Base-by-base conservation (phyloP, 2,797 vertebrate species). In the Bovichtus diacanthus region DNA sequence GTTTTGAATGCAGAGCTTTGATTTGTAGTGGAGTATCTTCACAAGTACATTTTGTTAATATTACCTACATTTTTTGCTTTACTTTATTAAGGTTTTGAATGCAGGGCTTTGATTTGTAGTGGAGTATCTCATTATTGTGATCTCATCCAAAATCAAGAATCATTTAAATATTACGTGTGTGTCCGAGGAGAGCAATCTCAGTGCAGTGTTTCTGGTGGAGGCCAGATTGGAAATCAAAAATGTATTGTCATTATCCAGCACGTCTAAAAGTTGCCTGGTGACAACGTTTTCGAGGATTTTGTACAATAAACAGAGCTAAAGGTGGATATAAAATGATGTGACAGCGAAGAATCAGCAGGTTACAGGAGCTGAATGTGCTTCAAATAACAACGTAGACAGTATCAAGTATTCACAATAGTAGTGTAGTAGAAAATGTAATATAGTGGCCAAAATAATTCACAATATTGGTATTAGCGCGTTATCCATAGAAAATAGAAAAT, bases 201-300 rank as follows among this genome's bases (percentile, higher is more conserved):
- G 25, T 11, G 27, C 54, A 60, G 5, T 25, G 43, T 56, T 67
- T 44, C 15, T 46, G 11, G 23, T 44, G 13, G 78, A 61, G 38
- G 34, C 25, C 41, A 66, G 15, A 25, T 2, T 46, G 25, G 4
- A 55, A 36, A 41, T 47, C 2, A 11, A 29, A 59, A 19, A 15
- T n/a, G 11, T 7, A 19, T 15, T 46, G 5, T 19, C 44, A 10
- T 71, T 47, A 43, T 66, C 19, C 23, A 61, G 25, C 29, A 16
- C 0, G 7, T 47, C 12, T 63, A 29, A 27, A 39, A 63, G 76
- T 59, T 74, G 73, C 72, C 49, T 53, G 29, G 38, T 70, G 21
- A 82, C 76, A n/a, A 46, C 0, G 2, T 41, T 74, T 70, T 80
- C 15, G 59, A 67, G 47, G 41, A 44, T 34, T 47, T n/a, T n/a